A percentile compares a stretch with the other conserved stretches of the same genome.
Conservation (phyloP, 2,113 vertebrate species). For the Rattus rattus region DNA sequence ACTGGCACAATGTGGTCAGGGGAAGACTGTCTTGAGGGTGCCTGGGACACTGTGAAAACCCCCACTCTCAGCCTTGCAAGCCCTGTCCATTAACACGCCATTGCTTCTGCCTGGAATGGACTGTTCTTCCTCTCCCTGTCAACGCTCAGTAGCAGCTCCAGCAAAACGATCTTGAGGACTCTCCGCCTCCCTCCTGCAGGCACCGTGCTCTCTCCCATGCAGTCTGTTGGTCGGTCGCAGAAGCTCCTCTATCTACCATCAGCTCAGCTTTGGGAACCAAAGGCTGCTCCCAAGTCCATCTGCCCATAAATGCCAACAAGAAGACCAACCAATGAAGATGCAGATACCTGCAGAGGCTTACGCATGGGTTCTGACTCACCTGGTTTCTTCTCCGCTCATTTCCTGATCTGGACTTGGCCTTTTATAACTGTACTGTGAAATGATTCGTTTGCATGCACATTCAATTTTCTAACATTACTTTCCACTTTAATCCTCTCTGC, state of each 20-base stretch:
- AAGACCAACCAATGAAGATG: slow-evolving; percentile 2
- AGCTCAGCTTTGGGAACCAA: slow-evolving; percentile 38
- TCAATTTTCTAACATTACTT: slow-evolving; percentile 21
- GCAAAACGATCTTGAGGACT: neutral
- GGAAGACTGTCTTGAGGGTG: neutral
- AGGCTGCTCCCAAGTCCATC: neutral
- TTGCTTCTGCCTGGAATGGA: neutral
- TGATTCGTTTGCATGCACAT: neutral
- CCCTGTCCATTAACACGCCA: neutral
- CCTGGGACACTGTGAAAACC: neutral
- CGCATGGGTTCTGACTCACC: neutral
- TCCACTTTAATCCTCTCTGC: slow-evolving; percentile 37
- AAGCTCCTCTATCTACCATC: neutral
- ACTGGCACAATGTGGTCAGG: neutral
- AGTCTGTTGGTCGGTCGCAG: neutral
- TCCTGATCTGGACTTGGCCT: slow-evolving; percentile 22
- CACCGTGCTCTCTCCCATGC: neutral
- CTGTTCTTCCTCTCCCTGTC: neutral
- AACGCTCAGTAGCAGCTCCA: neutral
- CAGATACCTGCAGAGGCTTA: neutral
- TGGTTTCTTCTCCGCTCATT: slow-evolving; percentile 49
- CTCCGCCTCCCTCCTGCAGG: neutral
- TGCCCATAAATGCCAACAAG: slow-evolving; percentile 29
- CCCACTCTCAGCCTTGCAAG: neutral
- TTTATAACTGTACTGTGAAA: neutral